These are phyloP conservation scores for Noctilio leporinus DNA, from an alignment of 2,113 vertebrate genomes.

Conservation along the genomic window DNA sequence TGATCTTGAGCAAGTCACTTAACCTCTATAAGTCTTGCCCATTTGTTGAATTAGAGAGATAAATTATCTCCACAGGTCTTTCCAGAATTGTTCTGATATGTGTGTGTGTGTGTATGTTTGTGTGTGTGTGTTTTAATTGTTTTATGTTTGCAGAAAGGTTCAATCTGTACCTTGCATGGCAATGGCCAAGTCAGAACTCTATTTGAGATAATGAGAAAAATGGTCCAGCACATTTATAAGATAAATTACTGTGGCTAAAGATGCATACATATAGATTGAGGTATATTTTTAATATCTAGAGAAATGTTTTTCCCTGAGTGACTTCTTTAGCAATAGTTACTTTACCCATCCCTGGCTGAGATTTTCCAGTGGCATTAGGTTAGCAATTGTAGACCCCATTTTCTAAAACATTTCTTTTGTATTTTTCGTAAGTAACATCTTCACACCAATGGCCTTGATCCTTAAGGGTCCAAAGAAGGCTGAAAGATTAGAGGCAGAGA, in stretches of 20 bases:
- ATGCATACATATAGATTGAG: constrained; percentile 37
- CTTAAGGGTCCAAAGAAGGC: background rate
- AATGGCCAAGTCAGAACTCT: constrained; percentile 25
- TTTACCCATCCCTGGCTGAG: constrained; percentile 26
- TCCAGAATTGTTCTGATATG: background rate
- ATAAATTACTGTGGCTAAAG: constrained; percentile 45
- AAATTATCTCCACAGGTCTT: background rate
- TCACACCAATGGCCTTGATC: constrained; percentile 24
- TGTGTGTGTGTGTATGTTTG: too few relatives aligned
- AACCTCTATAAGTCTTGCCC: background rate
- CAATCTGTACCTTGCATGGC: background rate
- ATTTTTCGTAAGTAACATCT: constrained; percentile 43
- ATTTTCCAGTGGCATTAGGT: constrained; percentile 26
- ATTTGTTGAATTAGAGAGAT: background rate
- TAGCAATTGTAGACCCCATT: background rate
- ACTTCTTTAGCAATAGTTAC: constrained; percentile 37
- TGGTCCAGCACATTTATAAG: constrained; percentile 15
- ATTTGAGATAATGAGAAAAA: constrained; percentile 21
- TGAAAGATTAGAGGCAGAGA: background rate
- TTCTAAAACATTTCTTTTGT: constrained; percentile 27
- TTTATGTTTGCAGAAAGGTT: constrained; percentile 8
- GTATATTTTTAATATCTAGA: constrained; percentile 44
- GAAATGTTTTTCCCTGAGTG: constrained; percentile 26
- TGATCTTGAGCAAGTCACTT: background rate
- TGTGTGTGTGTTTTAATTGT: too few relatives aligned